Evolutionary conservation across 2,113 vertebrate species (phyloP), one percentile per base, ranked within the genome.

Genomic region (Reinhardtius hippoglossoides): DNA sequence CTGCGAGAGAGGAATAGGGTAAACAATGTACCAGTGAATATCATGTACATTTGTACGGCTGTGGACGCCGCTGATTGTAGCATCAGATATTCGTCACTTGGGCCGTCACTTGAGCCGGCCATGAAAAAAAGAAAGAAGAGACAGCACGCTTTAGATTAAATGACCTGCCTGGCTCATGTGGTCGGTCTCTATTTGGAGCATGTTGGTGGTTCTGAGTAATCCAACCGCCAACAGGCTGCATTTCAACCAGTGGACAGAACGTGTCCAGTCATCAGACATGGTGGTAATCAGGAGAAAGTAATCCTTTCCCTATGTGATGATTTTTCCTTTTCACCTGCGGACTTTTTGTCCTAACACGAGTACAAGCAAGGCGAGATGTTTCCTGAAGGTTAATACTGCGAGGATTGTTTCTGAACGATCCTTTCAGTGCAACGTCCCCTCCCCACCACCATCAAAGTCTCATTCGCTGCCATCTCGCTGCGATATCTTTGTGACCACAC

Each of bases 121-220:
- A 67, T 82, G 35, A 82, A 71, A 80, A 81, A 63, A 40, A 63
- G n/a, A 40, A 23, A 31, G 35, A 62, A 12, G 37, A 62, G 9
- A n/a, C 5, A 78, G 84, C 71, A 72, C 88, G 84, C 79, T 83
- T 87, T 85, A 70, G 86, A 90, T 85, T 84, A 87, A 85, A 74
- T 74, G 82, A 90, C 87, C 87, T 81, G 84, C 67, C 57, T 9
- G 21, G 68, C 60, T 73, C 8, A 50, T 86, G 66, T n/a, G 81
- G 76, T 85, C 83, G 81, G 23, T 63, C 80, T 89, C 71, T 85
- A 57, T 81, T 74, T 85, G 69, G 73, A 86, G 77, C 78, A 84
- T 67, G 79, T 86, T 69, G 85, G 87, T 81, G 88, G 89, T 87
- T 93, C 88, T 64, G 65, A 86, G 71, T 84, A 83, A 89, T 88